Conservation (phyloP, 2,113 vertebrate species). For the Pelodiscus sinensis region DNA sequence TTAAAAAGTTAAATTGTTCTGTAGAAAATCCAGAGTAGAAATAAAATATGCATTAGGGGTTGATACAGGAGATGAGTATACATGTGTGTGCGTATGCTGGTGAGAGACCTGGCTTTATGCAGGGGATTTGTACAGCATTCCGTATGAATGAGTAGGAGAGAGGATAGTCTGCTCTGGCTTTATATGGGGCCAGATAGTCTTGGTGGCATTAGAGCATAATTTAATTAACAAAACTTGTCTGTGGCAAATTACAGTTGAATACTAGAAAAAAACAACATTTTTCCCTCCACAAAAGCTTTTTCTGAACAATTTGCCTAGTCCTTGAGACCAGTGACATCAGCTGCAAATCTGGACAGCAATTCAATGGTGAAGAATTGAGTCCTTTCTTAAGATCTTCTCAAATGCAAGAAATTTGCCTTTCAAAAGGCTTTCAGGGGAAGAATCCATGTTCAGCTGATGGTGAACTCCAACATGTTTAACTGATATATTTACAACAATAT, state of each 20-base stretch:
- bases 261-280: not conserved
- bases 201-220: not conserved
- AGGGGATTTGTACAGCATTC: not conserved
- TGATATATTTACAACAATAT: not conserved
- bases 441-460: no score
- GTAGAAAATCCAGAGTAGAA: not conserved
- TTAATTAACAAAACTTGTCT: no score
- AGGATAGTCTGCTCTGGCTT: not conserved
- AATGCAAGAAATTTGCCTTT: not conserved
- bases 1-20: not conserved
- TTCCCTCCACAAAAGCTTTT: not conserved
- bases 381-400: not conserved
- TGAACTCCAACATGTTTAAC: not conserved
- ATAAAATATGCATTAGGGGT: not conserved
- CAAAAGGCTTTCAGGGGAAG: not conserved
- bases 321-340: not conserved
- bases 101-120: not conserved
- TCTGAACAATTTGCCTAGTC: not conserved
- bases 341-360: not conserved
- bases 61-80: not conserved
- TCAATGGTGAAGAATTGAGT: not conserved
- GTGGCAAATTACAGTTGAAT: not conserved
- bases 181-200: not conserved
- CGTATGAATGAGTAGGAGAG: not conserved
- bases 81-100: not conserved